These are phyloP conservation scores for Apomyelois bistriatella DNA, from an alignment of 2,888 invertebrate genomes.

Conservation along the genomic window DNA sequence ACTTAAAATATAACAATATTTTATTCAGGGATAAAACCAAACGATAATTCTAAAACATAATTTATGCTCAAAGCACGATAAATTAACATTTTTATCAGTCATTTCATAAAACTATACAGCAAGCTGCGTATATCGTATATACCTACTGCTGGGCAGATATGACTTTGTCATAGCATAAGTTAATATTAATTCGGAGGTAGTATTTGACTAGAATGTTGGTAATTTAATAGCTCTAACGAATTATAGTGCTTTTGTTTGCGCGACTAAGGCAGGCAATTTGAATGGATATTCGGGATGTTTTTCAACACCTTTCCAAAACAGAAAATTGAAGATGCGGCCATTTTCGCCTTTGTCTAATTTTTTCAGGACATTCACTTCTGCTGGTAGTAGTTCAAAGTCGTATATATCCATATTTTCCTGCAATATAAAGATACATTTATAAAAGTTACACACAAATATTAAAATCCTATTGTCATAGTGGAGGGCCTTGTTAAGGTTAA, in stretches of 20 bases:
- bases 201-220: slow-evolving; percentile 34
- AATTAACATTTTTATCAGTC: slow-evolving; percentile 12
- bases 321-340: slow-evolving; percentile 84
- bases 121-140: slow-evolving; percentile 10
- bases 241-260: slow-evolving; percentile 6
- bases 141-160: slow-evolving; percentile 3
- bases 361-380: slow-evolving; percentile 77
- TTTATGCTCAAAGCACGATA: slow-evolving; percentile 20
- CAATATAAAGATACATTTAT: slow-evolving; percentile 20
- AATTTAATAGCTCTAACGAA: not conserved
- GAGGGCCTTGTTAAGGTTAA: too few relatives aligned
- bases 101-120: slow-evolving; percentile 14
- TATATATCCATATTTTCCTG: slow-evolving; percentile 84
- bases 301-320: slow-evolving; percentile 84
- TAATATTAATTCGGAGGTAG: slow-evolving; percentile 28
- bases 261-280: slow-evolving; percentile 26
- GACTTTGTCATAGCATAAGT: slow-evolving; percentile 1
- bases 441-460: too few relatives aligned
- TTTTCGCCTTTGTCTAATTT: slow-evolving; percentile 81
- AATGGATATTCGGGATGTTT: slow-evolving; percentile 87
- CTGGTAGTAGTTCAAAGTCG: slow-evolving; percentile 79
- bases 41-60: slow-evolving; percentile 8
- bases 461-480: too few relatives aligned
- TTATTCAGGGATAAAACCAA: slow-evolving; percentile 7
- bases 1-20: not conserved